Base-by-base conservation (phyloP, 2,113 vertebrate species). In the Sakesphorus luctuosus region DNA sequence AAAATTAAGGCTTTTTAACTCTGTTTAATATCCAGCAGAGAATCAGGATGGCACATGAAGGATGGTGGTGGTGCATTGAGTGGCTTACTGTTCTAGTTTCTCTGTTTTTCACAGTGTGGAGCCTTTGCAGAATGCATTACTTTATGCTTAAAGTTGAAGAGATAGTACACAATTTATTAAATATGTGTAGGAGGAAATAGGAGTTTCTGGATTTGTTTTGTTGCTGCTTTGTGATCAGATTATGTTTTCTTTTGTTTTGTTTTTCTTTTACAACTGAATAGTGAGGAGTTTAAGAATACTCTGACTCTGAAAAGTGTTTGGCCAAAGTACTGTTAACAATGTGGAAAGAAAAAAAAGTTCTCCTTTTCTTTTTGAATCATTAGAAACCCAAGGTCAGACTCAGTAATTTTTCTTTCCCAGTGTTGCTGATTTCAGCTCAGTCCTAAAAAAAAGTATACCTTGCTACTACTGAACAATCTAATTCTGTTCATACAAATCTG, bases 171-270 rank as follows among this genome's bases (percentile, higher is more conserved):
- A 58, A 35, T 50, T 55, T 68, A 14, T 72, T 55, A 81, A n/a
- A 18, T 47, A 61, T 1, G 0, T 61, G 10, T 7, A 61, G 40
- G 19, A 84, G 18, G 14, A 82, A 76, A 75, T 25, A 55, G 6
- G 2, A 14, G 5, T 78, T 89, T 89, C 25, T 73, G 28, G 9
- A 1, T n/a, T 90, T 72, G 4, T 68, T 38, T 72, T 88, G 17
- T 3, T 0, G 24, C 24, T 72, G 11, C 2, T 28, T 63, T 76
- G 18, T n/a, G 7, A 20, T 33, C 3, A 1, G 3, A 63, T 49
- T 35, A 8, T 6, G 26, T 5, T 24, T 15, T 78, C n/a, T 25
- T 55, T 74, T 78, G 11, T 23, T 49, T 76, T 52, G 21, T 23
- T 61, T 75, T 78, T 47, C 1, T 36, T 94, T 80, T 53, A 46